Percentiles rank a stretch among this genome's conserved stretches.
These are phyloP conservation scores for Dufourea novaeangliae DNA, from an alignment of 1,140 invertebrate species.

Conservation along the genomic window DNA sequence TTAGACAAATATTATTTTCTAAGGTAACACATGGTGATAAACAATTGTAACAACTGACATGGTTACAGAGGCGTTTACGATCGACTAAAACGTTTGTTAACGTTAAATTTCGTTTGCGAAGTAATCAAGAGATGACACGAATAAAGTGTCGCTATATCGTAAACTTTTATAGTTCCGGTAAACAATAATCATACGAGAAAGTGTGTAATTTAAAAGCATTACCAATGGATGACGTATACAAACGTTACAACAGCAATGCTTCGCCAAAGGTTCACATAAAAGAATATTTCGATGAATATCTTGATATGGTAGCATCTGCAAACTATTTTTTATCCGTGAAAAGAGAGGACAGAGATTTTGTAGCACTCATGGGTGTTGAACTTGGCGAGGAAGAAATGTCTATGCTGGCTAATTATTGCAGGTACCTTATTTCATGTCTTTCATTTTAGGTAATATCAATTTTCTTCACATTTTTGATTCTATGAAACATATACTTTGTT, in stretches of 20 bases:
- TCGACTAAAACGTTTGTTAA: neutral
- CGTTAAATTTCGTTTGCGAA: neutral
- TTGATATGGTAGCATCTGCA: neutral
- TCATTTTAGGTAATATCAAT: neutral
- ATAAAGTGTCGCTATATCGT: neutral
- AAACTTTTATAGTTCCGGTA: neutral
- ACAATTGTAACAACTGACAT: neutral
- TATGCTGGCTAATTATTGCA: slow-evolving; percentile 64
- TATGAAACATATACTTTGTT: neutral
- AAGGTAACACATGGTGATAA: neutral
- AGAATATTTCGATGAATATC: slow-evolving; percentile 59
- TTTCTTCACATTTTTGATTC: neutral
- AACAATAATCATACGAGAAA: neutral
- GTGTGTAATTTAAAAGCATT: neutral
- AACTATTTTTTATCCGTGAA: neutral
- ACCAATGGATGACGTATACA: slow-evolving; percentile 55
- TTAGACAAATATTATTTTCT: too few relatives aligned
- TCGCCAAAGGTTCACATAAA: slow-evolving; percentile 51
- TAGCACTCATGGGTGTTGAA: slow-evolving; percentile 43
- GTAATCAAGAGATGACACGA: neutral
- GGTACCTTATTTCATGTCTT: slow-evolving; percentile 34
- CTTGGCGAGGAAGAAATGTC: slow-evolving; percentile 56
- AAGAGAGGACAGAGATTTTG: slow-evolving; percentile 19
- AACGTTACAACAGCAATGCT: slow-evolving; percentile 44
- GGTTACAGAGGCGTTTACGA: too few relatives aligned